These are phyloP conservation scores for Arothron firmamentum DNA, from an alignment of 2,113 vertebrate genomes.

Conservation along the genomic window DNA sequence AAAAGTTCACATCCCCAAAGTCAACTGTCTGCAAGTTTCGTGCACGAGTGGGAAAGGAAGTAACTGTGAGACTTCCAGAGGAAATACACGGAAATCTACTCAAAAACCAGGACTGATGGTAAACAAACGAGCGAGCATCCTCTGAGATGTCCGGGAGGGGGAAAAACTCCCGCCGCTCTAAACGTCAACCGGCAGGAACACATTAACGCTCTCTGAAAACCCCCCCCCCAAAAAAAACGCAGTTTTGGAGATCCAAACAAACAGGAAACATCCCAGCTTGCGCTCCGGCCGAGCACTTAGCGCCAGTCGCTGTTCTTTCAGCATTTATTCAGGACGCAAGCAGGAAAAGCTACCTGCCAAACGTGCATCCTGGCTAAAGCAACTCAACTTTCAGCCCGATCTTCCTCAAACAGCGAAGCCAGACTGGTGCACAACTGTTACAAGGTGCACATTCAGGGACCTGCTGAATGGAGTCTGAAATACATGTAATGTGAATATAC, in stretches of 20 bases:
- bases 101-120: neutral
- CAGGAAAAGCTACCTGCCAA: conserved; percentile 9
- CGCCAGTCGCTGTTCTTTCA: conserved; percentile 3
- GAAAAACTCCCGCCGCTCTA: neutral
- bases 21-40: conserved; percentile 1
- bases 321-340: conserved; percentile 12
- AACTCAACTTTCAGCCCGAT: neutral
- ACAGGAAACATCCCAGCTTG: neutral
- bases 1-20: conserved; percentile 3
- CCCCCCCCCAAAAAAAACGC: too few relatives aligned
- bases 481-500: too few relatives aligned
- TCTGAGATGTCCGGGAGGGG: conserved; percentile 1
- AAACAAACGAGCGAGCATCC: neutral
- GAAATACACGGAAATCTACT: conserved; percentile 19
- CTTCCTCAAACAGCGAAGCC: too few relatives aligned
- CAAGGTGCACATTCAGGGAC: too few relatives aligned
- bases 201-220: neutral
- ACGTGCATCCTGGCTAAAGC: conserved; percentile 9
- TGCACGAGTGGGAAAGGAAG: conserved; percentile 15
- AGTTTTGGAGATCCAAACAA: neutral
- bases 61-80: neutral
- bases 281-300: neutral
- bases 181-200: neutral
- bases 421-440: too few relatives aligned
- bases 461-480: too few relatives aligned